Base-by-base conservation (phyloP, 2,113 vertebrate species). In the Anguilla rostrata region DNA sequence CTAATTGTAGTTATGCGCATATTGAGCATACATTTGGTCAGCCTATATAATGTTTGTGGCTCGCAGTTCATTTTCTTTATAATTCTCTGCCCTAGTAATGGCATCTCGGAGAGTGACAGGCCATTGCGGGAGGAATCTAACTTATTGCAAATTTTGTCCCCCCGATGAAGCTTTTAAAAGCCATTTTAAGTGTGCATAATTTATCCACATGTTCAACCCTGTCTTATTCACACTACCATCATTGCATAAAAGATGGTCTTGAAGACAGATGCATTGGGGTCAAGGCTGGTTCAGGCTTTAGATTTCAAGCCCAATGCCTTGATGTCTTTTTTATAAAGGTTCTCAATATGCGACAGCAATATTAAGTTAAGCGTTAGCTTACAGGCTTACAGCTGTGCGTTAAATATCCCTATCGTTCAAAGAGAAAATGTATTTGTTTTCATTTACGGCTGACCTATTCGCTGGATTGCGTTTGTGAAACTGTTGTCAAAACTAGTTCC, bases 131-230 rank as follows among this genome's bases (percentile, higher is more conserved):
- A 60, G 53, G 75, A 57, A 29, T 41, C 40, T 86, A 81, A 78
- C 60, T 86, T 40, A 81, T n/a, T 9, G 34, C 39, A 40, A 80
- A 60, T 79, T 86, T 46, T 41, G 39, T 80, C 20, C 49, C 56
- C 41, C 46, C 11, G 1, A 57, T 57, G 81, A 79, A 66, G 79
- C 57, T 46, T 82, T 86, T 86, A 82, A 66, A 81, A 63, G 80
- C 57, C 39, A 3, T 86, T 66, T 71, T 49, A 82, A 82, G 3
- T 18, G 18, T 86, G 2, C 53, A 81, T 81, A 43, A 63, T 80
- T 81, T 60, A 81, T 80, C 56, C 22, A 56, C 43, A 39, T 43
- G 29, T 66, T 81, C 56, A 81, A 26, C 15, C 56, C 40, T 20
- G 8, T 57, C 56, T 66, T 71, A 39, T 63, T 83, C 83, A 40